Evolutionary conservation across 2,797 vertebrate genomes (phyloP).

Genomic region (Anguilla obscura): DNA sequence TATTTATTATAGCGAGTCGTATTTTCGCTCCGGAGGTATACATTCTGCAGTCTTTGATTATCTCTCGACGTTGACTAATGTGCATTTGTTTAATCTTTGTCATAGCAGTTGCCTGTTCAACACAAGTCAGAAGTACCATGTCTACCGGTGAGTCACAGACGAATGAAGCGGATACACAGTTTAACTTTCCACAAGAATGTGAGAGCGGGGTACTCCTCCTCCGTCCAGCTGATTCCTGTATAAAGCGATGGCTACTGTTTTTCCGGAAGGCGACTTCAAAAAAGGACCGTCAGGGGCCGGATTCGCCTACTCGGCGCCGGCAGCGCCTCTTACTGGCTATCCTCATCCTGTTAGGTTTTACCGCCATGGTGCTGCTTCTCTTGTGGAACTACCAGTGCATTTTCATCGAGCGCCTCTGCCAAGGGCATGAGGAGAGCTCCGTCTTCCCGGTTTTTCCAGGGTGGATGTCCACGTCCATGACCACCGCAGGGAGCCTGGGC

Average conservation of each 20-base stretch:
- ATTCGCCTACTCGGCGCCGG: constrained; percentile 24
- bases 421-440: constrained; percentile 36
- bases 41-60: too few relatives aligned
- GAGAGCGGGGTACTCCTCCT: not conserved
- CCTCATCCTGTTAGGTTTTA: constrained; percentile 45
- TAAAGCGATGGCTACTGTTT: constrained; percentile 42
- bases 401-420: constrained; percentile 46
- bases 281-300: not conserved
- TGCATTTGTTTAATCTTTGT: not conserved
- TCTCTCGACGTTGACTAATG: not conserved
- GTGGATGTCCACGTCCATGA: constrained; percentile 3
- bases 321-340: constrained; percentile 46
- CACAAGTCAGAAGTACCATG: not conserved
- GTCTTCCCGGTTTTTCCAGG: constrained; percentile 36
- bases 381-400: constrained; percentile 58
- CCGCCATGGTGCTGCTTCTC: constrained; percentile 52
- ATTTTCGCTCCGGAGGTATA: not conserved
- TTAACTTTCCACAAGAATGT: not conserved
- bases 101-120: not conserved
- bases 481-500: constrained; percentile 28
- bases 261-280: constrained; percentile 6
- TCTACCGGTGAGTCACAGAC: not conserved
- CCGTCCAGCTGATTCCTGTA: constrained; percentile 15
- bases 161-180: constrained; percentile 1
- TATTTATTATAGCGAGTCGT: not conserved